A percentile compares a stretch with the other conserved stretches of the same genome.
phyloP scores from a whole-genome alignment of 30 jellyfish, hydroid and myxozoan species.

The Rhopilema esculentum region DNA sequence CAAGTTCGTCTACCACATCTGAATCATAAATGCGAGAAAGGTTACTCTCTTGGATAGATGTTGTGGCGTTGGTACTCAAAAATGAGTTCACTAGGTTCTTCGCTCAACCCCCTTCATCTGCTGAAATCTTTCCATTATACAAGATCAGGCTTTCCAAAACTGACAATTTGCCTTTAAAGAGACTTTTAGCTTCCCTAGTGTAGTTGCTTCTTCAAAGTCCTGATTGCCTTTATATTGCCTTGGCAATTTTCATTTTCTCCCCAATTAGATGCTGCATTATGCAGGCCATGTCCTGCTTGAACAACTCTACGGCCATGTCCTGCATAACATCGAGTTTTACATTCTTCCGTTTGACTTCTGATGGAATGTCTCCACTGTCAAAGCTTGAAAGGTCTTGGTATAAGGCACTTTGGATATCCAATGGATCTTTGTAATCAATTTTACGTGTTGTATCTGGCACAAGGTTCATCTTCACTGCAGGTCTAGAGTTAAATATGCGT shows the following conservation, averaged over 20 bases:
- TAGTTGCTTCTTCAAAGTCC: neutral
- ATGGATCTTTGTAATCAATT: conserved; percentile 6
- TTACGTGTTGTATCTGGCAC: conserved; percentile 9
- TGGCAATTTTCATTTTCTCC: conserved; percentile 3
- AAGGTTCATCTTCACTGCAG: conserved; percentile 33
- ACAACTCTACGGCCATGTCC: conserved; percentile 13
- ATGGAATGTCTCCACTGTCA: conserved; percentile 12
- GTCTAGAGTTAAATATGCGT: conserved; percentile 6
- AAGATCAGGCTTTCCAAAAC: neutral
- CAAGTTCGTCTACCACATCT: neutral
- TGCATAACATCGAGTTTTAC: conserved; percentile 2
- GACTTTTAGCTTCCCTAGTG: neutral
- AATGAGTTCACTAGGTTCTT: neutral
- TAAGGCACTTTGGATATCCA: conserved; percentile 29
- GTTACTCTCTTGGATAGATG: neutral
- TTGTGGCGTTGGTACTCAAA: neutral
- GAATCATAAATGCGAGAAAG: neutral
- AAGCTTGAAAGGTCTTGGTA: conserved; percentile 16
- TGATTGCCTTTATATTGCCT: neutral
- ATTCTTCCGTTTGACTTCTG: conserved; percentile 24
- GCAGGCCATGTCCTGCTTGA: conserved; percentile 26
- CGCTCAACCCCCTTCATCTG: neutral
- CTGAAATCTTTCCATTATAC: neutral
- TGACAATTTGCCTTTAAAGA: neutral
- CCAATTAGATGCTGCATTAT: conserved; percentile 9